Base-by-base conservation (phyloP, 2,888 invertebrate species). In the Neoitamus cyanurus region DNA sequence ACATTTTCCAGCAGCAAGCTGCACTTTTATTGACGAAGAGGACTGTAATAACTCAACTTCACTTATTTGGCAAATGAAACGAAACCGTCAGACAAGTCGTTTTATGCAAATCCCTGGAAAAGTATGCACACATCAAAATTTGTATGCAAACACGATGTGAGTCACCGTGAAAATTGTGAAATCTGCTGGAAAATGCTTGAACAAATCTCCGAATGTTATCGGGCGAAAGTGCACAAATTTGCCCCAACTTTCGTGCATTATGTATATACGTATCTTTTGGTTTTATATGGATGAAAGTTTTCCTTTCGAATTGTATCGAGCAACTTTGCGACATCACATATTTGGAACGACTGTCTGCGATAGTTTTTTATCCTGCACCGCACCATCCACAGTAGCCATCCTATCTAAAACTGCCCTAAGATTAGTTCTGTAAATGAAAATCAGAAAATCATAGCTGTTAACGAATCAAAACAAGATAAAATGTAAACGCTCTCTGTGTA, bases 401-500 rank as follows among this genome's bases (percentile, higher is more conserved):
- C 15, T 34, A 9, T 73, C 3, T 34, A 34, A 73, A 34, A 73
- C 73, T 73, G 73, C 73, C 73, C 73, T 34, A 34, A 73, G 0
- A 36, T 20, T 58, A 58, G 20, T 73, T 34, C n/a, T 34, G 34
- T 73, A 58, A 58, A 58, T 25, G 20, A 9, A 58, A 58, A 58
- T 7, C 9, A 58, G 20, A 37, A 37, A 37, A 37, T 5, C 3
- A 37, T n/a, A 42, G n/a, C 42, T 42, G 42, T 42, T 42, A 58
- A 58, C 7, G 9, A 58, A 58, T 2, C n/a, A 25, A 58, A 1
- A 15, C 20, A 58, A 58, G 25, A 58, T 20, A 58, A 58, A 36
- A 15, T 73, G 3, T 34, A 34, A 73, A 73, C 20, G 73, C 73
- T 73, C 73, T 73, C 73, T 73, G 73, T 73, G 73, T 73, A 73